A percentile compares a stretch with the other conserved stretches of the same genome.
Evolutionary conservation across 2,797 vertebrate genomes (phyloP).

Genomic region (Sebastes itinus): DNA sequence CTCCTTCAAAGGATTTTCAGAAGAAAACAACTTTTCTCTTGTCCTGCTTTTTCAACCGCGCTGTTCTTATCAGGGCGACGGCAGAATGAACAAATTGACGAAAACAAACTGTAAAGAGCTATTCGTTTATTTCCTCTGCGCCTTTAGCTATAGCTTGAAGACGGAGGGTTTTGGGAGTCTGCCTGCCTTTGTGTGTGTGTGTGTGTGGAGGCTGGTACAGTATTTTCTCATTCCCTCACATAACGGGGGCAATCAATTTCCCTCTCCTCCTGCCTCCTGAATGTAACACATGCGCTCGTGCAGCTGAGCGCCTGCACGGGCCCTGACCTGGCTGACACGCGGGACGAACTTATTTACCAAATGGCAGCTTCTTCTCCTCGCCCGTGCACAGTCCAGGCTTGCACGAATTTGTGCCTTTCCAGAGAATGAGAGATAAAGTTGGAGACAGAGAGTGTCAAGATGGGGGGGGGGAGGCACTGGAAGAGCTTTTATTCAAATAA

Average conservation of each 20-base stretch:
- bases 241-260: conserved; percentile 81
- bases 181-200: background rate
- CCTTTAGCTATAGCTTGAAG: conserved; percentile 33
- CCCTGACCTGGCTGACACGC: conserved; percentile 61
- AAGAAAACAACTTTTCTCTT: conserved; percentile 43
- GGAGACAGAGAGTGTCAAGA: conserved; percentile 12
- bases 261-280: conserved; percentile 44
- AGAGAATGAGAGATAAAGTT: conserved; percentile 44
- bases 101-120: conserved; percentile 44
- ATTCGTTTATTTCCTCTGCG: conserved; percentile 31
- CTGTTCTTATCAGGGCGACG: conserved; percentile 55
- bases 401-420: background rate
- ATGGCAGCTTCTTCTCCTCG: conserved; percentile 12
- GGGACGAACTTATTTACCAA: conserved; percentile 64
- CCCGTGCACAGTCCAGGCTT: background rate
- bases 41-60: conserved; percentile 15
- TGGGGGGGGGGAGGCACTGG: background rate
- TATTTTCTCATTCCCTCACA: conserved; percentile 67
- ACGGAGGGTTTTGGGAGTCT: conserved; percentile 3
- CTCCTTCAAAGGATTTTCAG: conserved; percentile 10
- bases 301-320: conserved; percentile 56
- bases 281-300: conserved; percentile 60
- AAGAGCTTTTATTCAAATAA: conserved; percentile 31
- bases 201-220: conserved; percentile 45
- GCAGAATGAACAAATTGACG: conserved; percentile 47